Percentiles rank a stretch among this genome's conserved stretches.
Conservation (phyloP, 2,888 invertebrate genomes). For the Lamellibrachia columna region DNA sequence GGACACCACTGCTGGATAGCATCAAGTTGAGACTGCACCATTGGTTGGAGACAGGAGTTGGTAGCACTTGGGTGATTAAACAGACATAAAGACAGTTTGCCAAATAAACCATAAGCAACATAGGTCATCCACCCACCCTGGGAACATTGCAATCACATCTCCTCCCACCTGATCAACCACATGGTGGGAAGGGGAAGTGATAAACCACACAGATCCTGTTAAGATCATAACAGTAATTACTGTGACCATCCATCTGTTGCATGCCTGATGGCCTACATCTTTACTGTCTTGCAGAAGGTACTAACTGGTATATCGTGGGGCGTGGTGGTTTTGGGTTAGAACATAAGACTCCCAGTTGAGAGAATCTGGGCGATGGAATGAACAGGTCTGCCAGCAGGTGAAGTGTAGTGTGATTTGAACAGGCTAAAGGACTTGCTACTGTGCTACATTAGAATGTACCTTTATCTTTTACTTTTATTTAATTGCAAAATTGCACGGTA, state of each 20-base stretch:
- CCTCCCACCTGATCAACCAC: background rate
- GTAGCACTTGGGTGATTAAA: background rate
- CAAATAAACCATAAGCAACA: background rate
- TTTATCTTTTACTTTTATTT: background rate
- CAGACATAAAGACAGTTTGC: background rate
- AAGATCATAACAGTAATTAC: background rate
- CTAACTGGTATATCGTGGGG: background rate
- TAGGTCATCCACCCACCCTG: background rate
- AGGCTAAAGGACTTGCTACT: too few relatives aligned
- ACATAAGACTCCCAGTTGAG: too few relatives aligned
- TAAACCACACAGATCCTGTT: background rate
- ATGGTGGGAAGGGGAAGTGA: background rate
- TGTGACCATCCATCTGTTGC: background rate
- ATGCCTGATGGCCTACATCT: background rate
- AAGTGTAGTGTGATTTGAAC: too few relatives aligned
- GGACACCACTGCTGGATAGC: background rate
- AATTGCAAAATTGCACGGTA: background rate
- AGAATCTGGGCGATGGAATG: too few relatives aligned
- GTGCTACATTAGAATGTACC: too few relatives aligned
- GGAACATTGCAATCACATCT: background rate
- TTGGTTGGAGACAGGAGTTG: background rate
- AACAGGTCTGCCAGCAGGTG: too few relatives aligned
- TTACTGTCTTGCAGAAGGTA: background rate
- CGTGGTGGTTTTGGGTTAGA: too few relatives aligned
- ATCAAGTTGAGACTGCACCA: background rate